Evolutionary conservation across 1,140 invertebrate species (phyloP).

Genomic region (Chelonus insularis): DNA sequence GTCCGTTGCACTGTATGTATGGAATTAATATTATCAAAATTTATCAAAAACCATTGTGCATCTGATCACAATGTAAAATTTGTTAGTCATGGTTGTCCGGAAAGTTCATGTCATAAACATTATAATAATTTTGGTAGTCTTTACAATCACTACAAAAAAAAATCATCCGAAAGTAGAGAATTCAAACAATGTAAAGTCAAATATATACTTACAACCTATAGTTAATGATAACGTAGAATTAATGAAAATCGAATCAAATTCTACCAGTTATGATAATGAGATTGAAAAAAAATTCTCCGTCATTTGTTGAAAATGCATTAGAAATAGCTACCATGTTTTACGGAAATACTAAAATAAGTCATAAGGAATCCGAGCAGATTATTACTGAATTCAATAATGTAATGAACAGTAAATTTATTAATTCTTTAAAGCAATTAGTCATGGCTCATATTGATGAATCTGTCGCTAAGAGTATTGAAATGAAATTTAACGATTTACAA

Average conservation of each 20-base stretch:
- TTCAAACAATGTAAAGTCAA: not conserved
- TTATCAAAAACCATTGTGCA: not conserved
- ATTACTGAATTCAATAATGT: not conserved
- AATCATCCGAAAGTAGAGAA: not conserved
- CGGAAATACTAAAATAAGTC: not conserved
- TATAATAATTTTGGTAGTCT: not conserved
- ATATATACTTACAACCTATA: no score
- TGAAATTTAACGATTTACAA: constrained; percentile 1
- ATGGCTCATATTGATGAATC: not conserved
- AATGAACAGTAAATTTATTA: not conserved
- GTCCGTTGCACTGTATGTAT: not conserved
- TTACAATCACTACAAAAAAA: not conserved
- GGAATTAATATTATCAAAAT: not conserved
- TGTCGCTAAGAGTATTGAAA: not conserved
- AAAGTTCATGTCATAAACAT: not conserved
- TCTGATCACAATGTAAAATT: not conserved
- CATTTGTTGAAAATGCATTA: not conserved
- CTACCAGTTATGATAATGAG: no score
- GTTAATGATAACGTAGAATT: not conserved
- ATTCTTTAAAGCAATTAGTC: constrained; percentile 5
- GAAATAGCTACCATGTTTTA: not conserved
- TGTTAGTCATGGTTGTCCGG: not conserved
- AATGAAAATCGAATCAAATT: not conserved
- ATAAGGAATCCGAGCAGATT: not conserved
- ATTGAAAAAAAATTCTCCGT: no score